Evolutionary conservation across 2,888 invertebrate genomes (phyloP), one percentile per base, ranked within the genome.

Genomic region (Lacanobia wlatinum): DNA sequence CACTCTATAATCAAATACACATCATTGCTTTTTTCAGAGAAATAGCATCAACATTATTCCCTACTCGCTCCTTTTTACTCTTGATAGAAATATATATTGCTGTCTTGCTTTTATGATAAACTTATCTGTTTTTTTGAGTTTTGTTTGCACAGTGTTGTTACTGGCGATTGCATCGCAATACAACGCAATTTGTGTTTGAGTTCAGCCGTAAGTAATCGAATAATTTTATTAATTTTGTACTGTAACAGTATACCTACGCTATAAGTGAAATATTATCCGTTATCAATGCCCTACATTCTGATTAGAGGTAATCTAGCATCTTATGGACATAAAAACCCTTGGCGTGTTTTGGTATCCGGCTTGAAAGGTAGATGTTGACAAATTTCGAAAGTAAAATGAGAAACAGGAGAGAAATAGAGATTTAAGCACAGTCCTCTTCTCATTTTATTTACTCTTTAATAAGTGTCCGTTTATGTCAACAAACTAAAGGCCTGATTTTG

Each of bases 281-380:
- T 93, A 94, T 96, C 96, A 96, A 98, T 98, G 98, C 98, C 98
- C 96, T 98, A 98, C 97, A 98, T 98, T 97, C 97, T 98, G 96
- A 98, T 98, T 91, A 97, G 98, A 94, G 98, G 98, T 95, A 98
- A 98, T 96, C 97, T 98, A 92, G 98, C 98, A 94, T 98, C 98
- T 64, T 98, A 98, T 94, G 98, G 98, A 96, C 98, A 98, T 96
- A 97, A 97, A 96, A 98, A 98, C 96, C 98, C 98, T 93, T 98
- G 98, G 98, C 97, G 98, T 94, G 98, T 98, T 87, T 97, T 98
- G 92, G 98, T 98, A 87, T 98, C 98, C 89, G 98, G 98, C 93
- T 96, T 98, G 89, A 98, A 98, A 97, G 97, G 98, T 98, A 97
- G 83, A 86, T 86, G 84, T 88, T 88, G 80, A 86, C 76, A 80